A percentile compares a stretch with the other conserved stretches of the same genome.
phyloP scores from a whole-genome alignment of 2,888 invertebrate genomes.

The Rotaria sp. region DNA sequence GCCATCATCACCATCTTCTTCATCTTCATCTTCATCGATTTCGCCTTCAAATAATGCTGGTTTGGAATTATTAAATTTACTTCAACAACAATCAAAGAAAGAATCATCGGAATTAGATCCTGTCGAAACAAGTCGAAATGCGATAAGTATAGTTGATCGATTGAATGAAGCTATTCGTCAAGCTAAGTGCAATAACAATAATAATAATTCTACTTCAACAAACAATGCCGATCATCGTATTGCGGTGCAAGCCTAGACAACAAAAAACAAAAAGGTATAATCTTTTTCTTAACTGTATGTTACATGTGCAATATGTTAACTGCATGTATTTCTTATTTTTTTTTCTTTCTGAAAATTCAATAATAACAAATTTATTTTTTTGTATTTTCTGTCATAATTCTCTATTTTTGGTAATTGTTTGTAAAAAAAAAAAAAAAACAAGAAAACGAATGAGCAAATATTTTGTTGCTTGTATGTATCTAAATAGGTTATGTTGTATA shows the following conservation, averaged over 20 bases:
- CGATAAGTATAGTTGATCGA: background rate
- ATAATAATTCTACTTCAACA: background rate
- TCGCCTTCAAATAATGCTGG: background rate
- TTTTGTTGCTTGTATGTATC: background rate
- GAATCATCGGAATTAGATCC: background rate
- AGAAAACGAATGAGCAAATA: no score
- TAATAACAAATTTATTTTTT: background rate
- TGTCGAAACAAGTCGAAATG: background rate
- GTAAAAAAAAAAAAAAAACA: background rate
- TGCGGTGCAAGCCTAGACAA: background rate
- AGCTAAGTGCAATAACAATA: background rate
- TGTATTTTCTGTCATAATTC: background rate
- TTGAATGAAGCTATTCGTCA: background rate
- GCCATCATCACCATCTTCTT: background rate
- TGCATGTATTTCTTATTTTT: background rate
- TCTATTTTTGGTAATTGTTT: background rate
- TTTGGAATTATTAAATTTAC: background rate
- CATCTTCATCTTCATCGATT: background rate
- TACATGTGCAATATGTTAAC: background rate
- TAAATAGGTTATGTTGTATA: background rate
- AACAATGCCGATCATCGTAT: background rate
- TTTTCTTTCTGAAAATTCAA: background rate
- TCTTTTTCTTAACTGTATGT: background rate
- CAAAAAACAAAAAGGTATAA: background rate
- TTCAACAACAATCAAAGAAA: background rate